Conservation (phyloP, 2,888 invertebrate genomes). For the Drosophila ustulata region DNA sequence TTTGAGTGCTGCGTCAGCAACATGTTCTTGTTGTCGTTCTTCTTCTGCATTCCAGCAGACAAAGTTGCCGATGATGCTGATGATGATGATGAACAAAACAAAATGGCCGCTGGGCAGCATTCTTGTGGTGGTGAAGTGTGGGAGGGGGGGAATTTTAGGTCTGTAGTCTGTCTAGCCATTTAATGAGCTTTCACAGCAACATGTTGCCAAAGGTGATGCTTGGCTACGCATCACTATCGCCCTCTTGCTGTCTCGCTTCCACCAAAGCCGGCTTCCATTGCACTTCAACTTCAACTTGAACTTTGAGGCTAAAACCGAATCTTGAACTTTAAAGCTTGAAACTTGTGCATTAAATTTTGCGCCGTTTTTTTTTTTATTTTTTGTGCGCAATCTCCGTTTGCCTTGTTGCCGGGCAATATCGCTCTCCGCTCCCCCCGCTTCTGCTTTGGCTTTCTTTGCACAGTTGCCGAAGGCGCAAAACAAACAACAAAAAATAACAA, state of each 20-base stretch:
- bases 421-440: neutral
- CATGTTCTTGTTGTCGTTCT: constrained; percentile 9
- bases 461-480: constrained; percentile 38
- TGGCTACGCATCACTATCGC: constrained; percentile 32
- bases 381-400: constrained; percentile 14
- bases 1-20: constrained; percentile 51
- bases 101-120: constrained; percentile 54
- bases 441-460: constrained; percentile 27
- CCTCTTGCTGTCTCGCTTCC: neutral
- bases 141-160: constrained; percentile 29
- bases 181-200: constrained; percentile 46
- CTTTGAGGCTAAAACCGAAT: no score
- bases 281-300: constrained; percentile 48
- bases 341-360: constrained; percentile 24
- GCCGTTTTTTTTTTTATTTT: neutral
- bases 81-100: constrained; percentile 12
- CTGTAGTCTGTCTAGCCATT: constrained; percentile 68
- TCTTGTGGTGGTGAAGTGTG: constrained; percentile 17
- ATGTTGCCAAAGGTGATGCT: constrained; percentile 54
- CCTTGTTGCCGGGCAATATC: constrained; percentile 9
- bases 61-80: constrained; percentile 20
- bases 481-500: constrained; percentile 2
- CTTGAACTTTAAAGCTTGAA: constrained; percentile 21
- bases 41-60: constrained; percentile 37
- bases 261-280: constrained; percentile 22